Conservation (phyloP, 1,140 invertebrate species). For the Maconellicoccus hirsutus region DNA sequence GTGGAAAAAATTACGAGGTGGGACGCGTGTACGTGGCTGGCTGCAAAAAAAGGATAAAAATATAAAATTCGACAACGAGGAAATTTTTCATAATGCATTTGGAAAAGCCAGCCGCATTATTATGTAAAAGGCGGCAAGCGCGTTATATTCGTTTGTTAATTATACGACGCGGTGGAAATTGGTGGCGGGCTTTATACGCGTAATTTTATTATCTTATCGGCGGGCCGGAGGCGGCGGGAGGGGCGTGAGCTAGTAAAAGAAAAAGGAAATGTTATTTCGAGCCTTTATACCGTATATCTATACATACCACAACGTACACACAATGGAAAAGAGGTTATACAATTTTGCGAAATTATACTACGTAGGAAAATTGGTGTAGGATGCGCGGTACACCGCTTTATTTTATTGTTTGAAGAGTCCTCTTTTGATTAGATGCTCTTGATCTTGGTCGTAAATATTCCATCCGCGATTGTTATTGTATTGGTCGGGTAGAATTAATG, state of each 20-base stretch:
- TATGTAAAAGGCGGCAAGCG: no score
- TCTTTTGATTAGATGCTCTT: neutral
- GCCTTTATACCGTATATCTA: no score
- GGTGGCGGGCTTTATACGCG: neutral
- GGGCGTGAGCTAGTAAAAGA: neutral
- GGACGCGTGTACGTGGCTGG: no score
- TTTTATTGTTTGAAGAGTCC: neutral
- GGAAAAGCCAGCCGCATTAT: no score
- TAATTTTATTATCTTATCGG: constrained; percentile 5
- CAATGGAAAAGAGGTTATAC: neutral
- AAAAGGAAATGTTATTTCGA: neutral
- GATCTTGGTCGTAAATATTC: constrained; percentile 3
- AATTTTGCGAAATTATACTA: neutral
- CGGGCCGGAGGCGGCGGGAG: neutral
- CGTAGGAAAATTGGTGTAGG: neutral
- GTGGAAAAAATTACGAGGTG: no score
- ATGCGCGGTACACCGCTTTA: neutral
- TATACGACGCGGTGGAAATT: neutral
- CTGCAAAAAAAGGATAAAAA: no score
- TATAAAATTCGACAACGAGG: no score
- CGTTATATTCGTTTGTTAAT: neutral
- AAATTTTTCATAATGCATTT: no score
- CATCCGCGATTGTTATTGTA: neutral
- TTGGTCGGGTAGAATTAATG: neutral
- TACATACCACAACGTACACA: neutral